Evolutionary conservation across 2,888 invertebrate genomes (phyloP).

Genomic region (Oligia latruncula): DNA sequence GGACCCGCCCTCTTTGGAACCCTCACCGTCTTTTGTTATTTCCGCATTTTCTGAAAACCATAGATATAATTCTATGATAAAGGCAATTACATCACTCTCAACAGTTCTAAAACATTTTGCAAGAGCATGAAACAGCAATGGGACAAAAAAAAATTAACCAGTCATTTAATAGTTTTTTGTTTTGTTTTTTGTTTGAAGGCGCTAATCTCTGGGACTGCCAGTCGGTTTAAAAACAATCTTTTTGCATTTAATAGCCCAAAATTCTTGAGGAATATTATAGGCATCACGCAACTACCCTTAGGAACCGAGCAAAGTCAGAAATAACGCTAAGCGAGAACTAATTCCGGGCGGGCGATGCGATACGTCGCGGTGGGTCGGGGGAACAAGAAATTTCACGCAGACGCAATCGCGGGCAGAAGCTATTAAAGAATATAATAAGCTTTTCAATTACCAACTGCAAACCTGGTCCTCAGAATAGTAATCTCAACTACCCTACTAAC

Average conservation of each 20-base stretch:
- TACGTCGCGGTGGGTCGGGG: neutral
- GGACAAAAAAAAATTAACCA: neutral
- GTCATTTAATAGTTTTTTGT: neutral
- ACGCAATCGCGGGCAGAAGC: neutral
- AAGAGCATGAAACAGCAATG: neutral
- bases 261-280: neutral
- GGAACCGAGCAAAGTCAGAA: neutral
- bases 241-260: neutral
- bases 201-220: neutral
- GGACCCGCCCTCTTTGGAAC: conserved; percentile 73
- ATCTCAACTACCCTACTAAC: conserved; percentile 62
- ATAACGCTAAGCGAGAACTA: neutral
- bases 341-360: neutral
- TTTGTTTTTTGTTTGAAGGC: neutral
- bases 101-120: neutral
- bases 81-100: neutral
- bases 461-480: conserved; percentile 14
- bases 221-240: too few relatives aligned
- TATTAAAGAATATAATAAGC: neutral
- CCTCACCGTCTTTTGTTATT: conserved; percentile 77
- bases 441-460: neutral
- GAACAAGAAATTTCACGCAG: neutral
- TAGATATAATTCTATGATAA: conserved; percentile 1
- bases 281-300: neutral
- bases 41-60: conserved; percentile 75